Evolutionary conservation across 2,797 vertebrate genomes (phyloP).

Genomic region (Danionella dracula): DNA sequence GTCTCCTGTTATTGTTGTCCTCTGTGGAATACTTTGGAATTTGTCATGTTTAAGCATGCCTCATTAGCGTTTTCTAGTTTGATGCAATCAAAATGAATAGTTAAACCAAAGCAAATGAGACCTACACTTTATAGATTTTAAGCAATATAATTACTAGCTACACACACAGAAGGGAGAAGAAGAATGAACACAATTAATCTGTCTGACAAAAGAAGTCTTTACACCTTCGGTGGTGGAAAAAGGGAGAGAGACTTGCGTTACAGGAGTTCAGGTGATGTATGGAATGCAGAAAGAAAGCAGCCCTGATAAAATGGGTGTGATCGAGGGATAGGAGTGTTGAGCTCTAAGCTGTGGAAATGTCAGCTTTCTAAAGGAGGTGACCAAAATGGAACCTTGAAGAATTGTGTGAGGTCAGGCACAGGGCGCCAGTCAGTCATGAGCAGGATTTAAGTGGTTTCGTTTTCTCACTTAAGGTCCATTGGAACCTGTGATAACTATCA

Average conservation of each 20-base stretch:
- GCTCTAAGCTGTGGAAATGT: slow-evolving; percentile 44
- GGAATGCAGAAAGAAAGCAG: slow-evolving; percentile 28
- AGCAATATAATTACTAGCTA: slow-evolving; percentile 15
- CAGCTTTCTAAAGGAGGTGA: slow-evolving; percentile 28
- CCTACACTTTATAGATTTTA: slow-evolving; percentile 1
- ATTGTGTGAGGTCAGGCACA: neutral
- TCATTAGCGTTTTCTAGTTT: too few species aligned
- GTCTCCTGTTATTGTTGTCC: too few species aligned
- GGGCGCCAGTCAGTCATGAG: neutral
- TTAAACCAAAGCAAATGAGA: too few species aligned
- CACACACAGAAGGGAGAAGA: slow-evolving; percentile 38
- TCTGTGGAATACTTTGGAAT: too few species aligned
- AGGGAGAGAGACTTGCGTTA: slow-evolving; percentile 42
- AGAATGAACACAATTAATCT: slow-evolving; percentile 46
- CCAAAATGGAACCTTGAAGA: neutral
- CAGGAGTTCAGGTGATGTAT: slow-evolving; percentile 41
- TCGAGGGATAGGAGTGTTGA: neutral
- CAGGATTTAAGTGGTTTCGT: neutral
- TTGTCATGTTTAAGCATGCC: too few species aligned
- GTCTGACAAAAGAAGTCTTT: slow-evolving; percentile 49
- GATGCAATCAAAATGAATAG: slow-evolving; percentile 14
- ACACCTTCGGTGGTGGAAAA: slow-evolving; percentile 29
- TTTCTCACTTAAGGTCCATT: too few species aligned
- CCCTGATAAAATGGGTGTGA: slow-evolving; percentile 30
- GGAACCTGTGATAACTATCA: too few species aligned